These are phyloP conservation scores for Acyrthosiphon pisum DNA, from an alignment of 1,140 invertebrate genomes.

Conservation along the genomic window DNA sequence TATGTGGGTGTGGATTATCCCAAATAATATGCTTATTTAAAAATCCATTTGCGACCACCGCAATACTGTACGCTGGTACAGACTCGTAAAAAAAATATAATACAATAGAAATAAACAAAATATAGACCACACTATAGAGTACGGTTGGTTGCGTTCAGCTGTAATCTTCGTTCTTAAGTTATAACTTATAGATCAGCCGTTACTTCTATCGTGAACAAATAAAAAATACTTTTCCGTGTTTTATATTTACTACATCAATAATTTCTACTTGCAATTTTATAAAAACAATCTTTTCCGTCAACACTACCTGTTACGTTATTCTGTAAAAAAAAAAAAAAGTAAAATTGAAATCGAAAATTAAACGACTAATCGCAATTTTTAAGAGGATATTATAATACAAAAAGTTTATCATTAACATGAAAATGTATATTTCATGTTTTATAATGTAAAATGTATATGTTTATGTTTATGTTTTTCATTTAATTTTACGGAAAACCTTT, in stretches of 20 bases:
- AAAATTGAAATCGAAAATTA: not conserved
- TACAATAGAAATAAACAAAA: not conserved
- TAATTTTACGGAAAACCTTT: too few species aligned
- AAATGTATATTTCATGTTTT: not conserved
- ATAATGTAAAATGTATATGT: too few species aligned
- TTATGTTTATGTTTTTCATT: not conserved
- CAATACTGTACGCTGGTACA: not conserved
- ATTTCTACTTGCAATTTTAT: not conserved
- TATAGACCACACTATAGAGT: not conserved
- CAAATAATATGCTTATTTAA: constrained; percentile 4
- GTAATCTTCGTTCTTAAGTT: not conserved
- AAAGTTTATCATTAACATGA: too few species aligned
- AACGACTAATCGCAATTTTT: not conserved
- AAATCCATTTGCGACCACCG: not conserved
- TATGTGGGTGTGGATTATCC: not conserved
- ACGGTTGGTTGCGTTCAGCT: not conserved
- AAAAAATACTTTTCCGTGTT: not conserved
- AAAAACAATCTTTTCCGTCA: not conserved
- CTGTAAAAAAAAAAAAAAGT: too few species aligned
- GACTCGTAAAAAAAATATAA: not conserved
- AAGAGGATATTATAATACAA: not conserved
- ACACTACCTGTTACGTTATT: too few species aligned
- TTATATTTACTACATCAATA: not conserved
- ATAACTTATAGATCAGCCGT: too few species aligned
- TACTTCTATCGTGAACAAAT: not conserved